Percentiles rank a stretch among this genome's conserved stretches.
phyloP scores from a whole-genome alignment of 2,113 vertebrate genomes.

The Abramis brama region DNA sequence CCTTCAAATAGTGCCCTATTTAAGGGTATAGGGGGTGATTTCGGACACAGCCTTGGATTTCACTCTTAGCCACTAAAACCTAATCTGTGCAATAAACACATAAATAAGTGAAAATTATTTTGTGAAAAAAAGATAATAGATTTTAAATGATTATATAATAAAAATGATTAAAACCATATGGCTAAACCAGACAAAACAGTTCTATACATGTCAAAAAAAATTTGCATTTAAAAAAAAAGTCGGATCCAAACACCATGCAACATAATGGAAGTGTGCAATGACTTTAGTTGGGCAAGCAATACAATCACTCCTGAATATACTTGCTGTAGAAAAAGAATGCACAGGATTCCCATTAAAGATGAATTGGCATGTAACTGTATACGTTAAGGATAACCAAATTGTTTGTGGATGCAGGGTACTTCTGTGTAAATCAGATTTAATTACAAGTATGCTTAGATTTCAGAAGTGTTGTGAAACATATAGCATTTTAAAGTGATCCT shows the following conservation, averaged over 20 bases:
- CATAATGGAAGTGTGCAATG: neutral
- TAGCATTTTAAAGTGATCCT: conserved; percentile 2
- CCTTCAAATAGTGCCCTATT: no score
- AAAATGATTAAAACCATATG: neutral
- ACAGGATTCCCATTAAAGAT: neutral
- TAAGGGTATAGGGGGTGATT: no score
- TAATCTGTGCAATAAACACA: neutral
- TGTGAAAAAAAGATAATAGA: neutral
- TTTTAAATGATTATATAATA: neutral
- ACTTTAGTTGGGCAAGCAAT: neutral
- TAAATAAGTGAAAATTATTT: neutral
- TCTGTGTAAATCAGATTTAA: neutral
- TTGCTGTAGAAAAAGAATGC: neutral
- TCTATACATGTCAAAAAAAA: neutral
- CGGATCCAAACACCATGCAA: neutral
- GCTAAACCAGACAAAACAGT: neutral
- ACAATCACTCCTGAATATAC: neutral
- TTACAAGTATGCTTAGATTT: neutral
- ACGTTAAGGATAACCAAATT: neutral
- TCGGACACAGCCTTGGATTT: no score
- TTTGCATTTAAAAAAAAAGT: neutral
- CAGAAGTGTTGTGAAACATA: conserved; percentile 4
- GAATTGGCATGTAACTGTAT: neutral
- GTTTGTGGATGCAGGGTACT: neutral
- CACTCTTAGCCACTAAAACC: no score